A percentile compares a stretch with the other conserved stretches of the same genome.
Evolutionary conservation across 2,888 invertebrate genomes (phyloP).

Genomic region (Tenthredo livida): DNA sequence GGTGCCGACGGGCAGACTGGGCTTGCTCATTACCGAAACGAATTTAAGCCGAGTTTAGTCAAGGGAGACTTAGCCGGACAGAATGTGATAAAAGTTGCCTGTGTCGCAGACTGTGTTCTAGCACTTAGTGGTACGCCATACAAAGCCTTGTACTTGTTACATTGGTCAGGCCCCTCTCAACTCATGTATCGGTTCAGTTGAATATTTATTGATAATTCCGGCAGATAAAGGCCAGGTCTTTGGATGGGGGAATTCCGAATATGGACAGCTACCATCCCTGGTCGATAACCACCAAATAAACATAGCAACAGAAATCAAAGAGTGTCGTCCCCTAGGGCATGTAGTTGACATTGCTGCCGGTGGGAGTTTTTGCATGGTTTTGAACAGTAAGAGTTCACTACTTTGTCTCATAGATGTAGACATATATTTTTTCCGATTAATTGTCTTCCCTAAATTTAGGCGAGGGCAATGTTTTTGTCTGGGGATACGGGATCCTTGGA

Average conservation of each 20-base stretch:
- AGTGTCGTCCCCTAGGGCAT: constrained; percentile 85
- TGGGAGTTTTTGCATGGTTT: constrained; percentile 91
- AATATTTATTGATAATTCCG: constrained; percentile 54
- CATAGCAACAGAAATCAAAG: constrained; percentile 83
- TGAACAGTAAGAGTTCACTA: constrained; percentile 84
- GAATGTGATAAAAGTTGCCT: constrained; percentile 89
- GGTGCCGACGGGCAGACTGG: constrained; percentile 98
- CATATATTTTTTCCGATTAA: background rate
- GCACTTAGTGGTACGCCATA: constrained; percentile 87
- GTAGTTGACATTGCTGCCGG: constrained; percentile 91
- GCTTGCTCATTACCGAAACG: constrained; percentile 84
- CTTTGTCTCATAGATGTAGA: background rate
- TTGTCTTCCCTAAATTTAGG: constrained; percentile 79
- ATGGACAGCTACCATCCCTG: constrained; percentile 87
- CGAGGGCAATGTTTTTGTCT: constrained; percentile 91
- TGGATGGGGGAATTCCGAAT: constrained; percentile 98
- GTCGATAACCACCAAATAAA: constrained; percentile 85
- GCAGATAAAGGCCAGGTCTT: constrained; percentile 93
- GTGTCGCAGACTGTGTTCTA: constrained; percentile 91
- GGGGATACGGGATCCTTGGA: constrained; percentile 97
- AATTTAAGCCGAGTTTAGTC: constrained; percentile 82
- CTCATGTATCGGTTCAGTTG: background rate
- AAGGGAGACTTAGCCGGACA: constrained; percentile 92
- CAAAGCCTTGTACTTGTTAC: background rate
- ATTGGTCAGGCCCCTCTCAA: background rate